A percentile compares a stretch with the other conserved stretches of the same genome.
phyloP scores from a whole-genome alignment of 2,888 invertebrate species.

The Lepidochrysops patricia region DNA sequence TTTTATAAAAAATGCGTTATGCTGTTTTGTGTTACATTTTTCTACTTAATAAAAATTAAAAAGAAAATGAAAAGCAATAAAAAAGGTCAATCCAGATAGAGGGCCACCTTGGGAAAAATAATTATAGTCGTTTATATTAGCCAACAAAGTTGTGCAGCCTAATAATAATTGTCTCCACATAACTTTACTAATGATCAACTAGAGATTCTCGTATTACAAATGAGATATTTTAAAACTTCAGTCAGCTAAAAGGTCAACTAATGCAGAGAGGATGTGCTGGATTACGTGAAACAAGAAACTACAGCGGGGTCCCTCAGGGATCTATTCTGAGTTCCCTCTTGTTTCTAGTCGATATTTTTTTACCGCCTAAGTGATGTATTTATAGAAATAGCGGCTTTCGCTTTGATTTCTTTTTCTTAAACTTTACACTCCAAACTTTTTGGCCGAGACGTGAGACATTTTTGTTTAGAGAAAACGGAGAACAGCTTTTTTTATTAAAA shows the following conservation, averaged over 20 bases:
- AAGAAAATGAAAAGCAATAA: background rate
- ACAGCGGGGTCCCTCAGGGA: constrained; percentile 65
- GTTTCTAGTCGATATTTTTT: constrained; percentile 26
- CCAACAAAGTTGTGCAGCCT: background rate
- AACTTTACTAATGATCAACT: background rate
- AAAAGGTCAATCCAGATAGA: background rate
- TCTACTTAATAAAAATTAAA: background rate
- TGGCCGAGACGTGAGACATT: constrained; percentile 6
- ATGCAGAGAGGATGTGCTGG: constrained; percentile 29
- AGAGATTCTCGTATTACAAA: background rate
- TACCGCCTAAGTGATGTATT: constrained; percentile 47
- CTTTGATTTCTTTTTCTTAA: constrained; percentile 45
- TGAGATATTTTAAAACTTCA: constrained; percentile 7
- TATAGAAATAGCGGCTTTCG: constrained; percentile 57
- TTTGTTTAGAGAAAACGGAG: constrained; percentile 12
- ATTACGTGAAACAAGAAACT: constrained; percentile 46
- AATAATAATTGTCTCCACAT: background rate
- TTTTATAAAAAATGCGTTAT: too few species aligned
- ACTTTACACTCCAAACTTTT: constrained; percentile 14
- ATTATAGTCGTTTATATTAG: background rate
- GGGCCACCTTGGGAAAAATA: background rate
- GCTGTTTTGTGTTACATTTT: too few species aligned
- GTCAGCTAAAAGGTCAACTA: constrained; percentile 16
- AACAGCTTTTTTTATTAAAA: constrained; percentile 7
- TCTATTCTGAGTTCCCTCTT: constrained; percentile 65